These are phyloP conservation scores for Condylostylus longicornis DNA, from an alignment of 1,140 invertebrate genomes.

Conservation along the genomic window DNA sequence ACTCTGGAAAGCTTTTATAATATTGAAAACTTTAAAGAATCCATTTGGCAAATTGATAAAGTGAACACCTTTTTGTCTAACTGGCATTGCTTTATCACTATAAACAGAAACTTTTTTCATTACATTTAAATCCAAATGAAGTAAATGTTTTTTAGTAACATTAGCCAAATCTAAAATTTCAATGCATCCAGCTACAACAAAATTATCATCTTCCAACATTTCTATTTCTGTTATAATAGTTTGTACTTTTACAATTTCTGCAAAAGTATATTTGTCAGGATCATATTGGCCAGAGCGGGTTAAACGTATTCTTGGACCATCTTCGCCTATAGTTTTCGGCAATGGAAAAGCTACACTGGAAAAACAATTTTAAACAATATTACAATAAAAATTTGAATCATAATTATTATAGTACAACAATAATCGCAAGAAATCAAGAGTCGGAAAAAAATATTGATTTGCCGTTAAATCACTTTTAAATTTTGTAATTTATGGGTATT, in stretches of 20 bases:
- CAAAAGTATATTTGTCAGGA: slow-evolving; percentile 31
- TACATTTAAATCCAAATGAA: slow-evolving; percentile 35
- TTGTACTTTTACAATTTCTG: slow-evolving; percentile 29
- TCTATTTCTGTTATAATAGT: slow-evolving; percentile 34
- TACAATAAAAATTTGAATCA: too few species aligned
- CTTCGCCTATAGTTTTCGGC: slow-evolving; percentile 26
- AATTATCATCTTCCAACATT: slow-evolving; percentile 33
- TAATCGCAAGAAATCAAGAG: too few species aligned
- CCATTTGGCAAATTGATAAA: slow-evolving; percentile 36
- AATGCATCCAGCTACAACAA: slow-evolving; percentile 31
- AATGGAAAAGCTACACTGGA: too few species aligned
- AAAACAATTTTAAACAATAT: too few species aligned
- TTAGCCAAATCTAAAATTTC: slow-evolving; percentile 35
- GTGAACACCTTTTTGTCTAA: slow-evolving; percentile 38
- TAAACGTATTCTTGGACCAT: slow-evolving; percentile 36
- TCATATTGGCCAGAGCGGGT: slow-evolving; percentile 34
- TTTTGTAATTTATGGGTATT: too few species aligned
- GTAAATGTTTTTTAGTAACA: slow-evolving; percentile 32
- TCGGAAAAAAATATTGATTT: too few species aligned
- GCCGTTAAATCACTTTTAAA: too few species aligned
- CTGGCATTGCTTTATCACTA: slow-evolving; percentile 37
- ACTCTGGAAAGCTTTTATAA: slow-evolving; percentile 35
- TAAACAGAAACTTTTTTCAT: slow-evolving; percentile 36
- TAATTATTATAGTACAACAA: too few species aligned
- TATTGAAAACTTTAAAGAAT: slow-evolving; percentile 34